Percentiles rank a stretch among this genome's conserved stretches.
Conservation (phyloP, 2,113 vertebrate species). For the Monarcha castaneiventris region DNA sequence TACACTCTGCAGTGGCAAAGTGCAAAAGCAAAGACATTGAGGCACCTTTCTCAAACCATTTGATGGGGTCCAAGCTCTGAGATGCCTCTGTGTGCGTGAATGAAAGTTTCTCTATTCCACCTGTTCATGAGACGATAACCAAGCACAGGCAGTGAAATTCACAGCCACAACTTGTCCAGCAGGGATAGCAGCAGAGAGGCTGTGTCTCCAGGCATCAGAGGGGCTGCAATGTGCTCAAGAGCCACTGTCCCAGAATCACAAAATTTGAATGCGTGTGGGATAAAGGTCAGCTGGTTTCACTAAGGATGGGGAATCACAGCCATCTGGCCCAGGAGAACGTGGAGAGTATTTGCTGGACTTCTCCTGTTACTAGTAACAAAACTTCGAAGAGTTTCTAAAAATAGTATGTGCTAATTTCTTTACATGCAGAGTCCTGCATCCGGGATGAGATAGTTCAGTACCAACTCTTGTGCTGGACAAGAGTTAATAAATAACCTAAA, state of each 20-base stretch:
- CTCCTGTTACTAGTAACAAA: background rate
- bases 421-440: background rate
- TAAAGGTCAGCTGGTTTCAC: background rate
- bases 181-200: background rate
- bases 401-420: background rate
- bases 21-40: background rate
- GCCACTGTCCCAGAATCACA: background rate
- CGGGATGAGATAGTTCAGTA: background rate
- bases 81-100: background rate
- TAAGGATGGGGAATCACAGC: background rate
- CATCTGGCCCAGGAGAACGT: background rate
- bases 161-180: background rate
- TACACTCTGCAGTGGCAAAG: background rate
- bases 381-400: conserved; percentile 14
- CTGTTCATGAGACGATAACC: background rate
- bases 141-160: background rate
- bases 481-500: background rate
- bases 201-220: background rate
- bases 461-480: background rate
- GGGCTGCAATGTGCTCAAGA: background rate
- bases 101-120: background rate
- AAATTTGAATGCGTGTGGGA: background rate
- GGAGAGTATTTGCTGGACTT: background rate
- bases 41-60: background rate
- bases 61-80: background rate